Percentiles rank a stretch among this genome's conserved stretches.
Evolutionary conservation across 1,140 invertebrate genomes (phyloP).

Genomic region (Rhagoletis zephyria): DNA sequence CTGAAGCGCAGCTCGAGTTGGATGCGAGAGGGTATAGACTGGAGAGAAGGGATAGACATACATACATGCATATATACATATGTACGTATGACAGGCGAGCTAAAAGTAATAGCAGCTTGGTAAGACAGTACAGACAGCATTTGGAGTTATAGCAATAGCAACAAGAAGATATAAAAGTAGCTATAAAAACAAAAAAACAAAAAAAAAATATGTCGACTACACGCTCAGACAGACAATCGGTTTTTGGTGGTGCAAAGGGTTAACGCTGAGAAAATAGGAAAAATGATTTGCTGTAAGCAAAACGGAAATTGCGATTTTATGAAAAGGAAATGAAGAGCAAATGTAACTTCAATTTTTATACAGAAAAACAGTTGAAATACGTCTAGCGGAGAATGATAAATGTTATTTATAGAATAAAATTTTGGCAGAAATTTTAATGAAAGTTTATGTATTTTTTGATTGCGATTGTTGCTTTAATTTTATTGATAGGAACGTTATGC

Average conservation of each 20-base stretch:
- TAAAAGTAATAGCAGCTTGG: too few relatives aligned
- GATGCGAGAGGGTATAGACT: too few relatives aligned
- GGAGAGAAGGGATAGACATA: background rate
- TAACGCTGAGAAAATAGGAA: slow-evolving; percentile 26
- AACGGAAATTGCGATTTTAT: slow-evolving; percentile 40
- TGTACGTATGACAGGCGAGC: too few relatives aligned
- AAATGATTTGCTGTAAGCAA: slow-evolving; percentile 3
- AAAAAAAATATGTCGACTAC: background rate
- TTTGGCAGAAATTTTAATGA: background rate
- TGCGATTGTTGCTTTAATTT: background rate
- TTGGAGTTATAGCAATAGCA: too few relatives aligned
- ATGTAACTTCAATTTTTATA: background rate
- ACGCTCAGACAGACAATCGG: background rate
- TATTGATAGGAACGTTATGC: too few relatives aligned
- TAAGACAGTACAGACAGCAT: too few relatives aligned
- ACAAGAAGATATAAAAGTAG: too few relatives aligned
- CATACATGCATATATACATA: background rate
- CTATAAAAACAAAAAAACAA: too few relatives aligned
- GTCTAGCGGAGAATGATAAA: background rate
- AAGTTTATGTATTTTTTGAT: background rate
- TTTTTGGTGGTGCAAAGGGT: background rate
- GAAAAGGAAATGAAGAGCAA: slow-evolving; percentile 34
- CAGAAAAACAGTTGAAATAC: background rate
- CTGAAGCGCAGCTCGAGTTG: too few relatives aligned
- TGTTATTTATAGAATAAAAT: slow-evolving; percentile 13